Conservation (phyloP, 2,113 vertebrate species). For the Myotis davidii region DNA sequence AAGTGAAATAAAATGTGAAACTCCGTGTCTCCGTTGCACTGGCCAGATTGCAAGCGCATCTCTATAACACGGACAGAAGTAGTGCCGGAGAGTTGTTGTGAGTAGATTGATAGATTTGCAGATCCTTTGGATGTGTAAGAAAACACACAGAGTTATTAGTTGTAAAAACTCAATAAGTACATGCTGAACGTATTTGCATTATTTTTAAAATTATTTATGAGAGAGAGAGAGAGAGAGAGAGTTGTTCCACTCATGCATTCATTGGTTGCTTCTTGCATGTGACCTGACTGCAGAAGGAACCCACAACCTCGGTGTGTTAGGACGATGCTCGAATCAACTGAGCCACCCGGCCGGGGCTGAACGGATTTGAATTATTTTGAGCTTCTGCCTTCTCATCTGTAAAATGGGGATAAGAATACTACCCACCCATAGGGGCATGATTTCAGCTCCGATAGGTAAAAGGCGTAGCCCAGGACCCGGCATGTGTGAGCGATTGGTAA, state of each 20-base stretch:
- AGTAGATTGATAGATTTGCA: not conserved
- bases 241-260: no score
- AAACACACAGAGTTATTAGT: not conserved
- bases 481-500: not conserved
- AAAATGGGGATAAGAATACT: not conserved
- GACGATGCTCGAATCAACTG: no score
- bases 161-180: not conserved
- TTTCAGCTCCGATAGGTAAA: not conserved
- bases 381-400: slow-evolving; percentile 42
- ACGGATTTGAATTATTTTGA: not conserved
- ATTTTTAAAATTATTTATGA: no score
- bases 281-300: no score
- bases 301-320: no score
- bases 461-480: not conserved
- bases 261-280: no score
- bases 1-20: not conserved
- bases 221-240: no score
- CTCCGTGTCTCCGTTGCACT: not conserved
- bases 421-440: not conserved
- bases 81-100: not conserved
- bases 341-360: not conserved
- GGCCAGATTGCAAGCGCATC: not conserved
- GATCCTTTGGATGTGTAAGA: not conserved
- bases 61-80: not conserved
- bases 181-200: not conserved